A percentile compares a stretch with the other conserved stretches of the same genome.
phyloP scores from a whole-genome alignment of 2,797 vertebrate genomes.

The Neosalanx taihuensis region DNA sequence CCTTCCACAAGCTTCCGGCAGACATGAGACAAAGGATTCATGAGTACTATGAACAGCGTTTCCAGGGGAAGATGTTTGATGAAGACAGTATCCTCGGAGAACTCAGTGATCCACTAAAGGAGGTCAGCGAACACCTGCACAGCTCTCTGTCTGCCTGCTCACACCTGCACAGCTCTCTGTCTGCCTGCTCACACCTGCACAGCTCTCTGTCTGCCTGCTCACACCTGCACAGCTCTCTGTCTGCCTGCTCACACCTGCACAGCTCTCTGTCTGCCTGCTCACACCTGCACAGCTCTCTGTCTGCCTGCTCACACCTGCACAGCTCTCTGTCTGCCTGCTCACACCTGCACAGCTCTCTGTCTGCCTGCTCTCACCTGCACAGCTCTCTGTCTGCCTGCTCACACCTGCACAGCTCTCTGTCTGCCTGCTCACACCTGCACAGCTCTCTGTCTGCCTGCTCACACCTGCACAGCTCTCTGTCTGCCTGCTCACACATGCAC shows the following conservation, averaged over 20 bases:
- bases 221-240: background rate
- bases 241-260: too few species aligned
- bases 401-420: too few species aligned
- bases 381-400: constrained; percentile 10
- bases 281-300: background rate
- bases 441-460: constrained; percentile 4
- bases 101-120: constrained; percentile 90
- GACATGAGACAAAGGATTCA: constrained; percentile 94
- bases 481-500: too few species aligned
- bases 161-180: background rate
- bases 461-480: background rate
- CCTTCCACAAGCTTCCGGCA: constrained; percentile 92
- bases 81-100: constrained; percentile 95
- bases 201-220: background rate
- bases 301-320: too few species aligned
- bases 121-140: constrained; percentile 71
- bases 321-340: constrained; percentile 4
- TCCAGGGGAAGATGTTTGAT: constrained; percentile 99
- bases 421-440: constrained; percentile 20
- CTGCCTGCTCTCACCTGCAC: too few species aligned
- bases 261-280: background rate
- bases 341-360: too few species aligned
- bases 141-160: background rate
- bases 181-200: too few species aligned
- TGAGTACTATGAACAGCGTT: constrained; percentile 92